Evolutionary conservation across 2,888 invertebrate species (phyloP).

Genomic region (Hypena proboscidalis): DNA sequence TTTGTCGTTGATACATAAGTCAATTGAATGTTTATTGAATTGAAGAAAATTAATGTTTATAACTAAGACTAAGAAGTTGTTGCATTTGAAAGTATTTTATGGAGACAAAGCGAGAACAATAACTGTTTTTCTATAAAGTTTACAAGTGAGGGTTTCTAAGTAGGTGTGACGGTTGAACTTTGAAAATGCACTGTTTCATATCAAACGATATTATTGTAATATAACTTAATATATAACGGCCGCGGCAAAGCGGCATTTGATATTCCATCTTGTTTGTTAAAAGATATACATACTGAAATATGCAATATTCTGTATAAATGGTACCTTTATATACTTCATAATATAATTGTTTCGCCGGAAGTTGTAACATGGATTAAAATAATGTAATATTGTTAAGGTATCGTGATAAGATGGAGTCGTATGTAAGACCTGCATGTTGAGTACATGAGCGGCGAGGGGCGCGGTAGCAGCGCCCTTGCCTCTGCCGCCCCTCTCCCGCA

Average conservation of each 20-base stretch:
- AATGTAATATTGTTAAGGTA: conserved; percentile 62
- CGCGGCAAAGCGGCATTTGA: conserved; percentile 66
- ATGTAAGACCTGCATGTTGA: conserved; percentile 57
- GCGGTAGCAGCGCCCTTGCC: conserved; percentile 52
- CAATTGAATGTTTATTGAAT: conserved; percentile 84
- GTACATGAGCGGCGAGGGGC: conserved; percentile 15
- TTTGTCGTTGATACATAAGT: conserved; percentile 84
- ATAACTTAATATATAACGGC: conserved; percentile 63
- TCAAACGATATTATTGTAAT: conserved; percentile 73
- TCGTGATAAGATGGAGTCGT: conserved; percentile 64
- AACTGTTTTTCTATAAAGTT: conserved; percentile 83
- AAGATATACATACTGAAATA: conserved; percentile 66
- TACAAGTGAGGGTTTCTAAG: conserved; percentile 76
- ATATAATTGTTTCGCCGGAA: conserved; percentile 54
- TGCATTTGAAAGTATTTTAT: conserved; percentile 85
- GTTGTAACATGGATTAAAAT: conserved; percentile 64
- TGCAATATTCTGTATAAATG: conserved; percentile 57
- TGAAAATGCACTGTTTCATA: conserved; percentile 79
- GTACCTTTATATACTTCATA: conserved; percentile 51
- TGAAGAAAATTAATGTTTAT: conserved; percentile 81
- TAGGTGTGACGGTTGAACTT: conserved; percentile 69
- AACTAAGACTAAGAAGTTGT: conserved; percentile 84
- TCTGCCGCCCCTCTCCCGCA: conserved; percentile 24
- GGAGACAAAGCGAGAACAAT: conserved; percentile 84
- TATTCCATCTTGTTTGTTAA: conserved; percentile 80